A percentile compares a stretch with the other conserved stretches of the same genome.
Evolutionary conservation across 2,113 vertebrate species (phyloP).

Genomic region (Colossoma macropomum): DNA sequence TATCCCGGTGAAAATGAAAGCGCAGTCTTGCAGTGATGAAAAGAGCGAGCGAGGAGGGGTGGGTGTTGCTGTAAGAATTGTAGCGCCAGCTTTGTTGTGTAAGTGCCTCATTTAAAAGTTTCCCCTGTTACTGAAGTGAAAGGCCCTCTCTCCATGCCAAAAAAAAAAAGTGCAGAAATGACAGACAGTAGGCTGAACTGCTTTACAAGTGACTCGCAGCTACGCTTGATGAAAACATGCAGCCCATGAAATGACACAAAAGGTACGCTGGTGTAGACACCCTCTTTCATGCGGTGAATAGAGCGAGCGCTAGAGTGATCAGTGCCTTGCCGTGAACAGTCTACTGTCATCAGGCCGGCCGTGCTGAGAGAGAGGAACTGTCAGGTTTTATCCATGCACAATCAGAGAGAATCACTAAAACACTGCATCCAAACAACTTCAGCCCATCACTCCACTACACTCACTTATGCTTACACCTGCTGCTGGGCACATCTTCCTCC

Average conservation of each 20-base stretch:
- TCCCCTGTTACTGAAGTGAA: conserved; percentile 41
- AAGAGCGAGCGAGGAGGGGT: conserved; percentile 29
- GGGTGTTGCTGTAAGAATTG: conserved; percentile 23
- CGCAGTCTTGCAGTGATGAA: conserved; percentile 44
- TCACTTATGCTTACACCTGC: not conserved
- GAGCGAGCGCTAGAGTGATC: conserved; percentile 31
- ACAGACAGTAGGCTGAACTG: conserved; percentile 44
- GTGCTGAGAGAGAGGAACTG: conserved; percentile 41
- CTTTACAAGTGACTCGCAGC: conserved; percentile 48
- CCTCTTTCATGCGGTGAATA: conserved; percentile 41
- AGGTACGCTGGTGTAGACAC: conserved; percentile 19
- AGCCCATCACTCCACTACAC: conserved; percentile 12
- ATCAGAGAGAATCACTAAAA: conserved; percentile 28
- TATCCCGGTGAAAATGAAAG: conserved; percentile 47
- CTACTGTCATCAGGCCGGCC: conserved; percentile 45
- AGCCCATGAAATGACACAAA: conserved; percentile 37
- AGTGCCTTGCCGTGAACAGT: conserved; percentile 33
- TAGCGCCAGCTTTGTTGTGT: conserved; percentile 48
- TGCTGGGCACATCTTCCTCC: not conserved
- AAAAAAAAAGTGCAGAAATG: conserved; percentile 25
- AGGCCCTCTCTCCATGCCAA: conserved; percentile 32
- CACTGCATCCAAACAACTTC: conserved; percentile 17
- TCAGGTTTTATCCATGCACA: conserved; percentile 35
- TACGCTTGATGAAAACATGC: conserved; percentile 50
- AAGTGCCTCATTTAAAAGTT: conserved; percentile 62